Evolutionary conservation across 64 coral and sea anemone species (phyloP), one percentile per base, ranked within the genome.

Genomic region (Dendrophyllia cribrosa): DNA sequence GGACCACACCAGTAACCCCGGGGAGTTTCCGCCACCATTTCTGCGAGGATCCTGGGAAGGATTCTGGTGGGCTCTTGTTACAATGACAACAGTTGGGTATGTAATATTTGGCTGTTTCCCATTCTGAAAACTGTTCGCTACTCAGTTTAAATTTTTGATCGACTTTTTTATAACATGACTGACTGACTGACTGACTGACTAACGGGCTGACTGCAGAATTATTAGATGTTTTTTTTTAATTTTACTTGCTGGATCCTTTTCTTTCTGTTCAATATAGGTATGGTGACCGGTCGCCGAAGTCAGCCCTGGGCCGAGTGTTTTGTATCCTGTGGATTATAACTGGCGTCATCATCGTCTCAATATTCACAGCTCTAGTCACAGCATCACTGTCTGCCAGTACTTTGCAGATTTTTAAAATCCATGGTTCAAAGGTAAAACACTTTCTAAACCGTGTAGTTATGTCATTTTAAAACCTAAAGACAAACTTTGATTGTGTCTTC

Each of bases 61-160:
- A 73, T 97, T 97, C 58, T 97, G 95, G 95, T 97, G 95, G 95
- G 95, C 95, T 19, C 51, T 97, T 14, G 95, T 97, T 82, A 97
- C 95, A 67, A 97, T 97, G 95, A 97, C 95, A 64, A 97, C 95
- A 9, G 95, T 97, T 55, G 95, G 95, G 82, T 95, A 78, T 45
- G 88, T 26, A 84, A 11, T 83, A 51, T 44, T 60, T 26, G 14
- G 6, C 25, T 3, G 5, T 5, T 75, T 20, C 6, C 4, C 4
- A 50, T 75, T 75, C 12, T 16, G 0, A 10, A 34, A 34, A 0
- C 34, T 34, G 34, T 34, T 34, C 34, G 34, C 34, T 34, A 34
- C 34, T 34, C 34, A 34, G 34, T 34, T 34, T 34, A 34, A 34
- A 34, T 34, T 34, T 34, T 34, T 34, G 34, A 34, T 34, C 34